phyloP scores from a whole-genome alignment of 1,140 invertebrate genomes.

The Magallana angulata region DNA sequence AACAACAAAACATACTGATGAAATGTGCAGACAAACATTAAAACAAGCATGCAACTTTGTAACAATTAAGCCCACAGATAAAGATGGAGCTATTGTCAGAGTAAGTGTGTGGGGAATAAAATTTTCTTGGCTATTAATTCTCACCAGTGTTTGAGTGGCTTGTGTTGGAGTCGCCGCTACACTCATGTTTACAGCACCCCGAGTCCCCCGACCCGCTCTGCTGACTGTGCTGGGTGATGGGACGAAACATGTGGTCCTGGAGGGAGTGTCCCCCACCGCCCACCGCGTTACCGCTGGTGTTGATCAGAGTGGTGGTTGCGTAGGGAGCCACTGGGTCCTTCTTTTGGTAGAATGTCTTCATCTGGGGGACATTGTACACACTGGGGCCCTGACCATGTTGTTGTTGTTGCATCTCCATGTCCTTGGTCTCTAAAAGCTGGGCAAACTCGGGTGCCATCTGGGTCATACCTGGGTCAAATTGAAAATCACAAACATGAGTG shows the following conservation, averaged over 20 bases:
- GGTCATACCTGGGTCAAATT: constrained; percentile 56
- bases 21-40: neutral
- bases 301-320: constrained; percentile 88
- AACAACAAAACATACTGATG: neutral
- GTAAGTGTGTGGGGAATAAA: too few relatives aligned
- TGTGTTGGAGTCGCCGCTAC: constrained; percentile 76
- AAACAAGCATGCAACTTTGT: neutral
- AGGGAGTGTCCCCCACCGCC: constrained; percentile 33
- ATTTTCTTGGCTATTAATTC: neutral
- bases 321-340: constrained; percentile 86
- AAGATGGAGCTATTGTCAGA: too few relatives aligned
- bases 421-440: constrained; percentile 68
- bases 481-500: neutral
- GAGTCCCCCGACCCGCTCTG: constrained; percentile 78
- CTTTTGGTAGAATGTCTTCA: constrained; percentile 90
- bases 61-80: too few relatives aligned
- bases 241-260: constrained; percentile 71
- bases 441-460: constrained; percentile 68
- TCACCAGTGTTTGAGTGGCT: constrained; percentile 76
- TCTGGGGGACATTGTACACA: constrained; percentile 73
- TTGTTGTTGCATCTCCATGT: constrained; percentile 58
- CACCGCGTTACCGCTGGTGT: constrained; percentile 37
- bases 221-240: constrained; percentile 74
- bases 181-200: constrained; percentile 73
- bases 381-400: constrained; percentile 55